Base-by-base conservation (phyloP, 2,113 vertebrate genomes). In the Balaeniceps rex region DNA sequence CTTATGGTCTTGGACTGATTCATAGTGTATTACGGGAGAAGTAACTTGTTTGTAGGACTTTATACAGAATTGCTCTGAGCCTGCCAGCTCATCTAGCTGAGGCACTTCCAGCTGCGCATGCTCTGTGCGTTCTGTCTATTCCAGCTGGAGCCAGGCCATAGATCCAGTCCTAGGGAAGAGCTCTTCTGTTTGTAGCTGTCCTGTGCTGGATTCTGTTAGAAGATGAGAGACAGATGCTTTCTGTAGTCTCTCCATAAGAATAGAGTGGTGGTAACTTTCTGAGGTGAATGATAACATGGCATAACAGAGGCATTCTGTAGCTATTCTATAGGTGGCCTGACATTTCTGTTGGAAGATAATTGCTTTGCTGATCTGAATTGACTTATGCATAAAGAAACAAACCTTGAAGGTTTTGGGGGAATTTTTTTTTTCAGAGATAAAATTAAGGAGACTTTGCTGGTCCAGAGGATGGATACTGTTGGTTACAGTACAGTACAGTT, bases 81-180 rank as follows among this genome's bases (percentile, higher is more conserved):
- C 69, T 65, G 64, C 34, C n/a, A 34, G 1, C 38, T 71, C 44
- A 29, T 49, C 65, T 19, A 31, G 69, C n/a, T 49, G 55, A 87
- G 87, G 34, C 4, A 3, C n/a, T 31, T 89, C 38, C 77, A 91
- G 63, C 72, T 91, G 68, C 10, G 4, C 18, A 0, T 57, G 61
- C 63, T 82, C 66, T 0, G 0, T 69, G 44, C 0, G 0, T 71
- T 90, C 47, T 54, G 25, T 64, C 24, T 57, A 3, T 49, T 91
- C 74, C 75, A 77, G 10, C 52, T 91, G 90, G 74, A 95, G 42
- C 28, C 61, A 49, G 77, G 87, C 74, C 65, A 9, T 12, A 12
- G 44, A 57, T 78, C 40, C 44, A 78, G 61, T 84, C 44, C 36
- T 65, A 49, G n/a, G 19, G 64, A 85, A 74, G 66, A 69, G 34